Evolutionary conservation across 2,888 invertebrate species (phyloP), one percentile per base, ranked within the genome.

Genomic region (Cosmorhoe ocellata): DNA sequence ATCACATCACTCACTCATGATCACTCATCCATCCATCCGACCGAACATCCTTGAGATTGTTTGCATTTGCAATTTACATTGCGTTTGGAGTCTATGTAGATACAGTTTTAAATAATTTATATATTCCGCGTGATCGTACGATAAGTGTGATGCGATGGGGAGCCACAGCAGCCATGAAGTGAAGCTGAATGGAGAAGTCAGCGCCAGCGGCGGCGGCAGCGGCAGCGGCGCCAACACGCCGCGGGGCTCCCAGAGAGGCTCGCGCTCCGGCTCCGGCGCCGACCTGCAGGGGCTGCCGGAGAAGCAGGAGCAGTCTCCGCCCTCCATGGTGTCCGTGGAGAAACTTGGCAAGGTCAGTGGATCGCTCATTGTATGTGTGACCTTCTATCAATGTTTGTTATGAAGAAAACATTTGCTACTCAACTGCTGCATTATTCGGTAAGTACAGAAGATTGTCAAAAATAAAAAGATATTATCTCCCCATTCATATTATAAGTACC

Each of bases 281-380:
- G 95, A 94, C 71, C 90, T 93, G 42, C 93, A 72, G 92, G 67
- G 93, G 46, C 92, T 93, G 42, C 91, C 92, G 41, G 93, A 93
- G 64, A 92, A 91, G 66, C 62, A 64, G 41, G 86, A 85, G 27
- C 70, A 72, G 51, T 66, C 79, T 0, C 90, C 91, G 52, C 91
- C 92, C 22, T 93, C 93, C 45, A 90, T 95, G 75, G 88, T 94
- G 61, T 95, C 96, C 9, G 91, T 95, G 41, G 95, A 95, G 74
- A 95, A 94, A 81, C 88, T 96, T 40, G 93, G 94, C 56, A 95
- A 95, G 92, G 94, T 94, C 78, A 79, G 74, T 61, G 14, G 41
- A 27, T 28, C 31, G 14, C 14, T 18, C n/a, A n/a, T 18, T 9
- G 18, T 13, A 11, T 32, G 37, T n/a, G 32, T 9, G 22, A 1